Evolutionary conservation across 2,113 vertebrate genomes (phyloP), one percentile per base, ranked within the genome.

Genomic region (Thymallus thymallus): DNA sequence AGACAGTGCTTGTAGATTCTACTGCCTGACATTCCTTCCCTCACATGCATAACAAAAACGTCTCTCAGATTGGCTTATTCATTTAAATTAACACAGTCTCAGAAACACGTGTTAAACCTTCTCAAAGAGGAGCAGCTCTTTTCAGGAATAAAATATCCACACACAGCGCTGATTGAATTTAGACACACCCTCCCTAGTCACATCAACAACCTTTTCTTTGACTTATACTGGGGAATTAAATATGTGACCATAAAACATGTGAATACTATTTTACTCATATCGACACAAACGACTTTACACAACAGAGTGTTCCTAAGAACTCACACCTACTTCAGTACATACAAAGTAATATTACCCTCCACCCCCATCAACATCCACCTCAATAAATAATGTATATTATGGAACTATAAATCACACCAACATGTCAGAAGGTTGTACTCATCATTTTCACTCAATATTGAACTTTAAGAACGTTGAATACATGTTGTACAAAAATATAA

Each of bases 401-500:
- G 62, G 76, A 76, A 41, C 72, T 63, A 79, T 72, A 26, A 70
- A 48, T 30, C 16, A 56, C 16, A 75, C n/a, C n/a, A 68, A 75
- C 61, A 64, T 63, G 80, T 72, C 74, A 72, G 14, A 18, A 18
- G 68, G 63, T 78, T 68, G 35, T 65, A 3, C 10, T 32, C 63
- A 60, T 61, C 75, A 2, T 41, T 72, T 55, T 71, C 71, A 56
- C 9, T 69, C 66, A 45, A 23, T 45, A 10, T 46, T 68, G 22
- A n/a, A 45, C 66, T 68, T 1, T 23, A 68, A 41, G 3, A 68
- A 68, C 32, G 66, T 63, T 65, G 16, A 78, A 78, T 78, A 71
- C 55, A 62, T 71, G 76, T 78, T 79, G 71, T 86, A 88, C 79
- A 88, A 88, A 88, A 88, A 86, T 86, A 88, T 75, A 88, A 74